Base-by-base conservation (phyloP, 2,888 invertebrate genomes). In the Abscondita cerata region DNA sequence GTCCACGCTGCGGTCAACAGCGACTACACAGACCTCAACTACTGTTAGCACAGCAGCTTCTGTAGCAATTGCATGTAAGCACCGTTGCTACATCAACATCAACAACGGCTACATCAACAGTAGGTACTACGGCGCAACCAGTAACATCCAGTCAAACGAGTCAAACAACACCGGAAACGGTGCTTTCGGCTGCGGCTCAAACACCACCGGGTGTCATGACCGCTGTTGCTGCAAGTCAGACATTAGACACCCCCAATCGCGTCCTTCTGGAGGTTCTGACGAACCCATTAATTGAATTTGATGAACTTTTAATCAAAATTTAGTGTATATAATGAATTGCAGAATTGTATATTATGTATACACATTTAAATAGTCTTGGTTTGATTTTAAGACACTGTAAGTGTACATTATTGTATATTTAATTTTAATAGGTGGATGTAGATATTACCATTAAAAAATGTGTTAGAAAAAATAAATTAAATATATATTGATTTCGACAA, bases 81-180 rank as follows among this genome's bases (percentile, higher is more conserved):
- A 55, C 52, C 46, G 70, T 69, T 33, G 67, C 84, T 2, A 84
- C 84, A 1, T 84, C 84, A 69, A 85, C 84, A 1, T 78, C 82
- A 2, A 82, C 83, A 1, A 83, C 83, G 59, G 71, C 69, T 20
- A 76, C 76, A n/a, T 60, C 75, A 41, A 78, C 77, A 31, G 79
- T 81, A 33, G 80, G 80, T 31, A 80, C 78, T 3, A 72, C 73
- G 9, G 79, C 78, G 1, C 78, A 77, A 60, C 80, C 80, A 16
- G 70, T 76, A 16, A 80, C 77, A 52, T 72, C 78, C 6, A 80
- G 75, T 58, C 79, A 80, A 64, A 78, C 80, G 34, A 78, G 78
- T 64, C 81, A 81, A 69, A 81, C 81, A 33, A 72, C 73, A 46
- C 74, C 77, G 12, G 74, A 78, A 9, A 65, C 72, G 8, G 72